These are phyloP conservation scores for Chlorops oryzae DNA, from an alignment of 1,140 invertebrate genomes.

Conservation along the genomic window DNA sequence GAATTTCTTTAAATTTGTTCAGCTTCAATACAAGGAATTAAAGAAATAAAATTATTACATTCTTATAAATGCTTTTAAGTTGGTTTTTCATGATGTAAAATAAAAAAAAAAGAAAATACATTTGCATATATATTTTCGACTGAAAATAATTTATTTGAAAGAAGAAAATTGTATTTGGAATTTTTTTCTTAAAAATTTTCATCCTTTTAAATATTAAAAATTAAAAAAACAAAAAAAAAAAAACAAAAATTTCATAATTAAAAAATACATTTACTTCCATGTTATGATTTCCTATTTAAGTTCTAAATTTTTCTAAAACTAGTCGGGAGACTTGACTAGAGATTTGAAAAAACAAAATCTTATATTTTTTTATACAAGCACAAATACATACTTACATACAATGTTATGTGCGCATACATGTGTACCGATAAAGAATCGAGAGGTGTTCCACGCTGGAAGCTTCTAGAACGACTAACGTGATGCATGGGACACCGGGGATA, in stretches of 20 bases:
- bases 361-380: background rate
- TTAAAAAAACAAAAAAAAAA: background rate
- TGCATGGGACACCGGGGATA: too few species aligned
- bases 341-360: background rate
- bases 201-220: background rate
- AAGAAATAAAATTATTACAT: too few species aligned
- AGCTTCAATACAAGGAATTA: too few species aligned
- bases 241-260: background rate
- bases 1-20: too few species aligned
- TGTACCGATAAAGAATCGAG: background rate
- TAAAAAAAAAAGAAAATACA: background rate
- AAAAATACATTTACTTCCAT: background rate
- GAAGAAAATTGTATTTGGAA: background rate
- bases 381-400: background rate
- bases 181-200: background rate
- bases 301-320: background rate
- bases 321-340: too few species aligned
- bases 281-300: background rate
- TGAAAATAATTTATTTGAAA: background rate
- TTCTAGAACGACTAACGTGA: too few species aligned
- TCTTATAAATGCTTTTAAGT: too few species aligned
- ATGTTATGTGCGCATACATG: background rate
- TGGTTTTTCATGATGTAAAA: background rate
- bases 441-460: too few species aligned
- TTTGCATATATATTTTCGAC: background rate